Percentiles rank a stretch among this genome's conserved stretches.
phyloP scores from a whole-genome alignment of 2,797 vertebrate genomes.

The Cirrhinus molitorella region DNA sequence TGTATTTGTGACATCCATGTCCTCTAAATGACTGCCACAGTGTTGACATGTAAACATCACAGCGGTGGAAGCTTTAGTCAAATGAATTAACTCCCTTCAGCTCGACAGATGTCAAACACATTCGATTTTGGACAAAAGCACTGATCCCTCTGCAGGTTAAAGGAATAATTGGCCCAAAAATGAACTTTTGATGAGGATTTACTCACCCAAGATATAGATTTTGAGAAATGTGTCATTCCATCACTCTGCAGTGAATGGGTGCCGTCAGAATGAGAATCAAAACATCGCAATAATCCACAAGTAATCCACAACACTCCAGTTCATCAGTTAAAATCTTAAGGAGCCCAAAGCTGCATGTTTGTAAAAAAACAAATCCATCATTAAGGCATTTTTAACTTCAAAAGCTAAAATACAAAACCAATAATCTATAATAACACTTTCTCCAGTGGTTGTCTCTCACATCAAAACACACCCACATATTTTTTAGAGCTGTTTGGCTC shows the following conservation, averaged over 20 bases:
- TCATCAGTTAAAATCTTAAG: not conserved
- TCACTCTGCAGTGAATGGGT: not conserved
- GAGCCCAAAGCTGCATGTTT: not conserved
- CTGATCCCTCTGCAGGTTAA: not conserved
- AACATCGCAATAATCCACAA: not conserved
- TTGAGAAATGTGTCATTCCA: not conserved
- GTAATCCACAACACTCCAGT: not conserved
- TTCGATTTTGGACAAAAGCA: not conserved
- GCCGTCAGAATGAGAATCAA: not conserved
- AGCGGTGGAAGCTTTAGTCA: conserved; percentile 17
- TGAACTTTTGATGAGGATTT: not conserved
- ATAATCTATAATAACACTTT: not conserved
- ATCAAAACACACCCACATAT: not conserved
- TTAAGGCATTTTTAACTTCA: too few species aligned
- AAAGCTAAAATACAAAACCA: too few species aligned
- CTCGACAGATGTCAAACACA: not conserved
- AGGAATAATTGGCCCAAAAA: not conserved
- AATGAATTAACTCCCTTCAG: conserved; percentile 4
- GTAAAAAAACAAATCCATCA: too few species aligned
- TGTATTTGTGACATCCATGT: conserved; percentile 63
- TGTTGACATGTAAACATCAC: conserved; percentile 1
- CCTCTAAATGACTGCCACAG: conserved; percentile 60
- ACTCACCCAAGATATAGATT: not conserved
- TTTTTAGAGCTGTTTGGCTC: too few species aligned
- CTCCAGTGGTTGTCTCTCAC: not conserved